Evolutionary conservation across 2,888 invertebrate species (phyloP).

Genomic region (Acleris emargana): DNA sequence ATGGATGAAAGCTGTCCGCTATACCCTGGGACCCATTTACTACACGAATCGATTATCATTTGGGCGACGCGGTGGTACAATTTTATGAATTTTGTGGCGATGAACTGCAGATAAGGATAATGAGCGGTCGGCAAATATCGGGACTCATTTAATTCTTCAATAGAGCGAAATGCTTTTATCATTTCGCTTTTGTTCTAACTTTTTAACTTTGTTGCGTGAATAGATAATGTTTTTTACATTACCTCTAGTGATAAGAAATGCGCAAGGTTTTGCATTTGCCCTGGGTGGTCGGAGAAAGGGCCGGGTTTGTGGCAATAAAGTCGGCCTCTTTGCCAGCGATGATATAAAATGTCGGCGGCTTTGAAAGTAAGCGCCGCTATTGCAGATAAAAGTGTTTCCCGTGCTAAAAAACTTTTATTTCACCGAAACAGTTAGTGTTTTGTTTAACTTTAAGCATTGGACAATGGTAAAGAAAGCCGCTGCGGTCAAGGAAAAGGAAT

Average conservation of each 20-base stretch:
- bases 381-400: constrained; percentile 49
- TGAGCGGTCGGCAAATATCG: constrained; percentile 42
- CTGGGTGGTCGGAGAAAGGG: constrained; percentile 64
- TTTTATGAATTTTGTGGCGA: constrained; percentile 47
- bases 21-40: constrained; percentile 61
- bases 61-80: constrained; percentile 41
- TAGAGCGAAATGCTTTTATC: constrained; percentile 44
- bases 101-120: constrained; percentile 45
- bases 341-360: constrained; percentile 73
- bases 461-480: constrained; percentile 36
- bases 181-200: constrained; percentile 44
- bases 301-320: constrained; percentile 54
- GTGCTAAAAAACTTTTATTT: constrained; percentile 72
- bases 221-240: constrained; percentile 35
- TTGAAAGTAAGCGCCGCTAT: constrained; percentile 63
- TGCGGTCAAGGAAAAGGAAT: constrained; percentile 5
- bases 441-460: constrained; percentile 44
- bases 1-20: constrained; percentile 70
- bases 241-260: constrained; percentile 63
- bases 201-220: constrained; percentile 36
- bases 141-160: constrained; percentile 32
- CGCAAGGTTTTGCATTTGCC: constrained; percentile 64
- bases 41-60: constrained; percentile 50
- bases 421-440: constrained; percentile 62
- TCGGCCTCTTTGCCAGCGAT: constrained; percentile 62